A percentile compares a stretch with the other conserved stretches of the same genome.
Evolutionary conservation across 1,140 invertebrate species (phyloP).

Genomic region (Brachionus calyciflorus): DNA sequence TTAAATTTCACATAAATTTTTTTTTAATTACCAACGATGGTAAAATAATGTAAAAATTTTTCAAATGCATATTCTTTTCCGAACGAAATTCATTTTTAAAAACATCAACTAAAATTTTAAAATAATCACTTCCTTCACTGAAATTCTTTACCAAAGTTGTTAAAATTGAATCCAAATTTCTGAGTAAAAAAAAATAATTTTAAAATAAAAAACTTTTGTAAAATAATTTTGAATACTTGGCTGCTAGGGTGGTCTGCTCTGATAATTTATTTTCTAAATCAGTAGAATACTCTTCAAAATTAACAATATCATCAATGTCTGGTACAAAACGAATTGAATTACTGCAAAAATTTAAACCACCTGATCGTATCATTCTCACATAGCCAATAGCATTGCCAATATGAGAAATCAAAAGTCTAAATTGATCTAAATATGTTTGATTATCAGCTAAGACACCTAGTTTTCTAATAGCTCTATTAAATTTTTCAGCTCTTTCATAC

Average conservation of each 20-base stretch:
- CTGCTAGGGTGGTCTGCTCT: conserved; percentile 66
- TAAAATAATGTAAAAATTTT: conserved; percentile 88
- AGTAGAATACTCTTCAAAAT: conserved; percentile 65
- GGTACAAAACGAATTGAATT: conserved; percentile 86
- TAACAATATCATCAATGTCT: conserved; percentile 70
- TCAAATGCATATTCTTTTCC: conserved; percentile 79
- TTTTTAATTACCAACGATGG: conserved; percentile 70
- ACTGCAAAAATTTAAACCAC: conserved; percentile 84
- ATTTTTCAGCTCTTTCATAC: conserved; percentile 88
- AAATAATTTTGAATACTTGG: conserved; percentile 58
- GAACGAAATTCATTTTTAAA: conserved; percentile 84
- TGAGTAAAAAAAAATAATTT: conserved; percentile 48
- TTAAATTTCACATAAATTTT: background rate
- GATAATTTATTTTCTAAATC: conserved; percentile 65
- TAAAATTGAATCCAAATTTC: conserved; percentile 73
- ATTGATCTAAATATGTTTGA: conserved; percentile 80
- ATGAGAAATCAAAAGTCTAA: conserved; percentile 83
- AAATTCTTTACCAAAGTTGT: conserved; percentile 78
- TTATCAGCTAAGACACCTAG: conserved; percentile 79
- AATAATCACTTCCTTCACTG: conserved; percentile 88
- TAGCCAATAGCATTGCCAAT: conserved; percentile 96
- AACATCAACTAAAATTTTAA: conserved; percentile 86
- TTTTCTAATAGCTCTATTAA: conserved; percentile 85
- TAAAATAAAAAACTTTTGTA: background rate
- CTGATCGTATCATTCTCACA: conserved; percentile 86